Conservation (phyloP, 1,140 invertebrate genomes). For the Drosophila burlai region DNA sequence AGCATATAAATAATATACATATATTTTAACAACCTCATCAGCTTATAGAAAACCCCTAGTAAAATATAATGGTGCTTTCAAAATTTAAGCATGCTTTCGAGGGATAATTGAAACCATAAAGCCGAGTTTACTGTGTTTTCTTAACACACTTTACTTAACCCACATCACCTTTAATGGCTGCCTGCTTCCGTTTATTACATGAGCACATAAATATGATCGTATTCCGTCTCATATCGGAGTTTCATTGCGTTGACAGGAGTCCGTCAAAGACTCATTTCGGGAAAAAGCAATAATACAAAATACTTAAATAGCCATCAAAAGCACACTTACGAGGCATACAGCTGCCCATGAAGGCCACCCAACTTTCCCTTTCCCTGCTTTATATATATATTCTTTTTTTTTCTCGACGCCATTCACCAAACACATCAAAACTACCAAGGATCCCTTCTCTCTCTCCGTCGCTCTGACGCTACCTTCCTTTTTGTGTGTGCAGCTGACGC, state of each 20-base stretch:
- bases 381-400: background rate
- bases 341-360: conserved; percentile 32
- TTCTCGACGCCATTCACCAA: conserved; percentile 18
- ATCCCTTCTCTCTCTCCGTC: conserved; percentile 1
- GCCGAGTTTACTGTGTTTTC: background rate
- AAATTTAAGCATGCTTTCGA: background rate
- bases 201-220: conserved; percentile 21
- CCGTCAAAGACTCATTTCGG: conserved; percentile 47
- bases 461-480: conserved; percentile 5
- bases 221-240: conserved; percentile 3
- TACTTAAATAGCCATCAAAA: conserved; percentile 51
- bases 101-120: conserved; percentile 22
- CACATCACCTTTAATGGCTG: conserved; percentile 10
- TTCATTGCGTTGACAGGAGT: conserved; percentile 21
- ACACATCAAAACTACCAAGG: conserved; percentile 49
- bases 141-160: conserved; percentile 10
- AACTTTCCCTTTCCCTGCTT: conserved; percentile 18
- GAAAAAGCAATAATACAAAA: conserved; percentile 42
- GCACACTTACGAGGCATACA: conserved; percentile 35
- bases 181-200: conserved; percentile 9
- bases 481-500: conserved; percentile 28
- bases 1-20: background rate
- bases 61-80: conserved; percentile 1
- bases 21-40: background rate
- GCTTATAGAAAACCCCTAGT: background rate